Evolutionary conservation across 2,113 vertebrate species (phyloP), one percentile per base, ranked within the genome.

Genomic region (Alaudala cheleensis): DNA sequence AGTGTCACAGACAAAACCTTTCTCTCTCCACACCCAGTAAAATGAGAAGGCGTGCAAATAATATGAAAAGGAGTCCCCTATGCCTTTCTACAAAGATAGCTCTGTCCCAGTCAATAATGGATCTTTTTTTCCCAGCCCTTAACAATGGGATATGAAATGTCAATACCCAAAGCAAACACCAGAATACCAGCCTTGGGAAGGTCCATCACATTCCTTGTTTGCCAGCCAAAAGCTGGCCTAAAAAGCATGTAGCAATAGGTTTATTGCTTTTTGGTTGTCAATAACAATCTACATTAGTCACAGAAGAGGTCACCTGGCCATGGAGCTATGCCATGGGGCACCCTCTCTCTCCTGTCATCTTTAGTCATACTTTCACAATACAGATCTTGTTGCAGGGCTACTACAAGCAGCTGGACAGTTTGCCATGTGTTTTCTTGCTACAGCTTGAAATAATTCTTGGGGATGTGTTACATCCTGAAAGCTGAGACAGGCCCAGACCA

Each of bases 401-500:
- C 62, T 64, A 42, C 64, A 76, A 78, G 69, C 81, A 92, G 69
- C 64, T 78, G 86, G 77, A 80, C 71, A 66, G 29, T 69, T 90
- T 90, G 31, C 64, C 47, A 42, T 58, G 50, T 86, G 79, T 93
- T 90, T 73, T 90, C 51, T 86, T 29, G 10, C 91, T 83, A 34
- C 67, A 86, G 80, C 86, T 94, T 95, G 80, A 92, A 92, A 71
- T 86, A 74, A 92, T 88, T 94, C 60, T 42, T 77, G 39, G 29
- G 56, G 64, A 92, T 0, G 4, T 91, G 81, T 81, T 84, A 81
- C 25, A 94, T 91, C 91, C 93, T 94, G 96, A 94, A 95, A 96
- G 76, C 47, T 81, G 80, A 94, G 92, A 81, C 81, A 86, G 33
- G 10, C 25, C 26, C 1, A 2, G 56, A 83, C 60, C 10, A 11